These are phyloP conservation scores for Itoplectis maculator DNA, from an alignment of 2,888 invertebrate genomes.

Conservation along the genomic window DNA sequence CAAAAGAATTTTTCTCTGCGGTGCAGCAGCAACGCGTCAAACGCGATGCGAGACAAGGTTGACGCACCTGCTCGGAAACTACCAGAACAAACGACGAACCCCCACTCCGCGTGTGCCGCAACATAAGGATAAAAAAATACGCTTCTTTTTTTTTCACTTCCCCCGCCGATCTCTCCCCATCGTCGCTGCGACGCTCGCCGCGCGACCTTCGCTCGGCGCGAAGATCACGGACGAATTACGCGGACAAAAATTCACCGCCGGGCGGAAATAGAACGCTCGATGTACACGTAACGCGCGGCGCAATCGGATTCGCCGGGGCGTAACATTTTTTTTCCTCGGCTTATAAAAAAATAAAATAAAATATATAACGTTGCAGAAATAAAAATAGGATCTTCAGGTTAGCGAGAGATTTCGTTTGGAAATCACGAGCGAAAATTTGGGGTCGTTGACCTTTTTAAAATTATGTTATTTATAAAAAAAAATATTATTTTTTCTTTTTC, in stretches of 20 bases:
- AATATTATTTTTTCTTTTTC: no score
- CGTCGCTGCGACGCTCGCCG: background rate
- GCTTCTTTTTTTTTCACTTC: background rate
- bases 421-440: no score
- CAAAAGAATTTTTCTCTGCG: no score
- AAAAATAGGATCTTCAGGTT: no score
- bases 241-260: background rate
- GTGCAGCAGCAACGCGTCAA: slow-evolving; percentile 31
- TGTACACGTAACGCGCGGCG: background rate
- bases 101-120: no score
- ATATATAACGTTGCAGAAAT: no score
- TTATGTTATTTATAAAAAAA: no score
- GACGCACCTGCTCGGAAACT: slow-evolving; percentile 2
- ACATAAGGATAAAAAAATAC: background rate
- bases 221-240: slow-evolving; percentile 39
- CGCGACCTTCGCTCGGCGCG: background rate
- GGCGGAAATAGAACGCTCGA: background rate
- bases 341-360: no score
- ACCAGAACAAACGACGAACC: slow-evolving; percentile 18
- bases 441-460: no score
- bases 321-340: no score
- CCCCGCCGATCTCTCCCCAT: background rate
- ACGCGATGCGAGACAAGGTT: slow-evolving; percentile 13
- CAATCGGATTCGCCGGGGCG: background rate
- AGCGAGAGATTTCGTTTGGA: no score